A percentile compares a stretch with the other conserved stretches of the same genome.
Conservation (phyloP, 1,140 invertebrate genomes). For the Anastrepha obliqua region DNA sequence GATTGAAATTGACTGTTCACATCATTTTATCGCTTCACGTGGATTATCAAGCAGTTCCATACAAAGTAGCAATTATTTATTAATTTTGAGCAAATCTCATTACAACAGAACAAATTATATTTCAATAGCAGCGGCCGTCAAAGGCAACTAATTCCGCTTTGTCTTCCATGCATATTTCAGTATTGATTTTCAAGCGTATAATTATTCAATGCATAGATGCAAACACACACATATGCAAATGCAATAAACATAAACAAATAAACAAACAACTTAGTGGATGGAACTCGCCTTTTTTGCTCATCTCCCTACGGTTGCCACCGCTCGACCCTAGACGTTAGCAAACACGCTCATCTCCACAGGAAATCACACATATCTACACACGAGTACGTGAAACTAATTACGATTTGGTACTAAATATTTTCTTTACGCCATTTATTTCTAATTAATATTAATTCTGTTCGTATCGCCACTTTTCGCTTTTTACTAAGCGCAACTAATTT, state of each 20-base stretch:
- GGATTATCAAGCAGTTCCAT: background rate
- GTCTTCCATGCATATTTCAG: background rate
- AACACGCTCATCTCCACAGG: background rate
- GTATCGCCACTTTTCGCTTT: background rate
- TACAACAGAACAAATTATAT: constrained; percentile 20
- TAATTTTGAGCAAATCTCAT: constrained; percentile 21
- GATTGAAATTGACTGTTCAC: background rate
- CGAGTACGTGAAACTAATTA: background rate
- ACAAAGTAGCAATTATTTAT: constrained; percentile 38
- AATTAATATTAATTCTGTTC: background rate
- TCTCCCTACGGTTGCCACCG: no score
- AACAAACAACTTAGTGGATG: background rate
- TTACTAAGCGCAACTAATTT: no score
- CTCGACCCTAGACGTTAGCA: no score
- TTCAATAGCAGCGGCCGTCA: background rate
- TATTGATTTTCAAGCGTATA: constrained; percentile 28
- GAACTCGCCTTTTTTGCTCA: no score
- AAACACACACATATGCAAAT: constrained; percentile 9
- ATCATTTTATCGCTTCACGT: background rate
- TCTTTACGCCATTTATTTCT: background rate
- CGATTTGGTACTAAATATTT: background rate
- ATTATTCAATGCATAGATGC: constrained; percentile 38
- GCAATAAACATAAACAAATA: background rate
- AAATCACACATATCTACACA: background rate
- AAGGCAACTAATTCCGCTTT: no score